Evolutionary conservation across 2,113 vertebrate species (phyloP).

Genomic region (Halcyon malimbica): DNA sequence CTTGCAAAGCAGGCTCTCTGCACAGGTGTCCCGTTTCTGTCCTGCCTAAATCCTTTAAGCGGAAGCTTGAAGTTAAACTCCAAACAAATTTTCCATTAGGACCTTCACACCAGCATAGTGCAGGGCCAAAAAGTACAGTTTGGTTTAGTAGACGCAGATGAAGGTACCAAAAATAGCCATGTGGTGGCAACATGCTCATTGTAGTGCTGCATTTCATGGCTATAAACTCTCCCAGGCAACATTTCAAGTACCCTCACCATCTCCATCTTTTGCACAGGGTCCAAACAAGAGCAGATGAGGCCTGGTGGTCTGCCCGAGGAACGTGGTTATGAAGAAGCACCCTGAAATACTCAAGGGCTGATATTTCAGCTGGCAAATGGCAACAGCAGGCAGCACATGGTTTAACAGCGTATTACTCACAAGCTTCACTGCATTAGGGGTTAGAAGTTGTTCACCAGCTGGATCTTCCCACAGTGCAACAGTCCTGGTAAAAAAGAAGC

Average conservation of each 20-base stretch:
- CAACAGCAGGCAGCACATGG: accelerated
- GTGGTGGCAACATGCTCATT: conserved; percentile 14
- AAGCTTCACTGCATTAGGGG: neutral
- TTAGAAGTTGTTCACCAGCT: neutral
- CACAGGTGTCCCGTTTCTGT: neutral
- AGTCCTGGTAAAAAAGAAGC: neutral
- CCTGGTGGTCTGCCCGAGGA: neutral
- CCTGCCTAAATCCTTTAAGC: neutral
- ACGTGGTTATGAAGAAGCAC: neutral
- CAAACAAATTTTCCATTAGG: neutral
- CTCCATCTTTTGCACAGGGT: neutral
- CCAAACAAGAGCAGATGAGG: neutral
- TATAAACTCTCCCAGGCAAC: neutral
- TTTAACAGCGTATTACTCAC: neutral
- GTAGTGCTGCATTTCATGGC: neutral
- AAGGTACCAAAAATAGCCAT: neutral
- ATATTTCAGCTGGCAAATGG: neutral
- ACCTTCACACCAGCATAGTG: accelerated
- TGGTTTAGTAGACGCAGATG: neutral
- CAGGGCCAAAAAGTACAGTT: accelerated
- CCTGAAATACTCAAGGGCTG: neutral
- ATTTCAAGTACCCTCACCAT: neutral
- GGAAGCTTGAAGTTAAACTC: neutral
- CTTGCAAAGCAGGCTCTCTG: neutral
- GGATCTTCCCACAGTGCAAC: neutral